Percentiles rank a stretch among this genome's conserved stretches.
Conservation (phyloP, 2,797 vertebrate genomes). For the Gambusia yucatana region DNA sequence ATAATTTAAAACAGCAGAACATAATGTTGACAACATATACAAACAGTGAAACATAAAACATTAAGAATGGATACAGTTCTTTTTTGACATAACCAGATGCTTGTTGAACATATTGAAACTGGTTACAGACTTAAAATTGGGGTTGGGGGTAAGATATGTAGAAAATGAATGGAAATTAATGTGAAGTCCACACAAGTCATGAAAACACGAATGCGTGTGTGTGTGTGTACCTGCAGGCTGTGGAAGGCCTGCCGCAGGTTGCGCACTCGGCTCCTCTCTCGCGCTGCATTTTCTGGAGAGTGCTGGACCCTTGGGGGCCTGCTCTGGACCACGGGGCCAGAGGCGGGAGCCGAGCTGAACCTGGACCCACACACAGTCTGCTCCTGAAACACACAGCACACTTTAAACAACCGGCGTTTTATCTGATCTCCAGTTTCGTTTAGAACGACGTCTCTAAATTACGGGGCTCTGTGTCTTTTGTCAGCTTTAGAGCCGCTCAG, state of each 20-base stretch:
- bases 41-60: no score
- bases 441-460: background rate
- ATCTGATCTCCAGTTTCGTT: background rate
- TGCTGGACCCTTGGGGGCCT: constrained; percentile 66
- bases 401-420: background rate
- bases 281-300: constrained; percentile 83
- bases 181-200: no score
- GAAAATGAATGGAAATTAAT: no score
- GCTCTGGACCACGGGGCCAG: constrained; percentile 17
- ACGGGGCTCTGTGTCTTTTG: background rate
- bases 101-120: no score
- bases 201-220: background rate
- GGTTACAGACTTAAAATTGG: no score
- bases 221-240: constrained; percentile 81
- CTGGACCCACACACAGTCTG: constrained; percentile 44
- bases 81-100: no score
- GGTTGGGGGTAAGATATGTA: no score
- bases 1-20: no score
- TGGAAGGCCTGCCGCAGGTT: constrained; percentile 88
- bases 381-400: constrained; percentile 32
- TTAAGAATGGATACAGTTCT: no score
- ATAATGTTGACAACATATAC: no score
- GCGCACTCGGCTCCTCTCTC: constrained; percentile 85
- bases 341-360: constrained; percentile 21
- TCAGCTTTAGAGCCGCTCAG: background rate